Conservation (phyloP, 2,113 vertebrate species). For the Pycnonotus jocosus region DNA sequence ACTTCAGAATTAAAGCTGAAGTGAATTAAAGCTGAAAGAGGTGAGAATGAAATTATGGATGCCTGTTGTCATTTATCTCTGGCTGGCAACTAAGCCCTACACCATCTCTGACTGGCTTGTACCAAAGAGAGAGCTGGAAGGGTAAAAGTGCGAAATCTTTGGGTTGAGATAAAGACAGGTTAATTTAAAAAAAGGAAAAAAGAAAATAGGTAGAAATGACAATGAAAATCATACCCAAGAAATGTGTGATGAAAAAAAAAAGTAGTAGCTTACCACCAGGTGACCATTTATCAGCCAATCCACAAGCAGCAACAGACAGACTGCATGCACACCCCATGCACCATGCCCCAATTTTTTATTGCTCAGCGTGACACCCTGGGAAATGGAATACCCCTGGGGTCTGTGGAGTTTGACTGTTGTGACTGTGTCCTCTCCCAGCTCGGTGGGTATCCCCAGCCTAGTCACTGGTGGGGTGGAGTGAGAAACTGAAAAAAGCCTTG, state of each 20-base stretch:
- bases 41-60: neutral
- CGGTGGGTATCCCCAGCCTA: neutral
- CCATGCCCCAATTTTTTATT: neutral
- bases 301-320: neutral
- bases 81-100: accelerated
- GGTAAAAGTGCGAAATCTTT: neutral
- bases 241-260: neutral
- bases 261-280: neutral
- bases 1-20: neutral
- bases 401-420: neutral
- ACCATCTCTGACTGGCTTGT: neutral
- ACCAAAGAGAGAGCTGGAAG: neutral
- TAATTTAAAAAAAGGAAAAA: neutral
- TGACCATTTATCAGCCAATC: neutral
- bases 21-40: neutral
- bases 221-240: neutral
- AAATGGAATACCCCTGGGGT: neutral
- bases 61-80: neutral
- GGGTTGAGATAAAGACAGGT: neutral
- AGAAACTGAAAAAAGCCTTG: neutral
- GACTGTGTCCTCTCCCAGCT: accelerated
- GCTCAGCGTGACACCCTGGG: neutral
- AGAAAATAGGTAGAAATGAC: neutral
- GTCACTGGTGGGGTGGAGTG: accelerated
- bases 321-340: accelerated